These are phyloP conservation scores for Nothoprocta pentlandii DNA, from an alignment of 2,113 vertebrate species.

Conservation along the genomic window DNA sequence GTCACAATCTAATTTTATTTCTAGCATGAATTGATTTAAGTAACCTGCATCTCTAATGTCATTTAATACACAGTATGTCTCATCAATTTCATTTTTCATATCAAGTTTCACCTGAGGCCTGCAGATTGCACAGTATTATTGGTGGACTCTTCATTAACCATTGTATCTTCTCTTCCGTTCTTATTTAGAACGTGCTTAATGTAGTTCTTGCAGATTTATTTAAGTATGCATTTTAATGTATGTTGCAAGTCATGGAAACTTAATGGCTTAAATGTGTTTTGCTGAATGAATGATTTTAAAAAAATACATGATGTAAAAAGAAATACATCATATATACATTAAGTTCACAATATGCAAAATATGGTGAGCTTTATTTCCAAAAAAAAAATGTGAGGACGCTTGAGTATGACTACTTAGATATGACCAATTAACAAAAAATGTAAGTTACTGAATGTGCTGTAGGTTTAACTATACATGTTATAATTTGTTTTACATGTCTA, in stretches of 20 bases:
- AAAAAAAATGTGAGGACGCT: not conserved
- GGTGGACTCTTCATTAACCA: not conserved
- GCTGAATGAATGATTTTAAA: not conserved
- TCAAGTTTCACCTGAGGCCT: not conserved
- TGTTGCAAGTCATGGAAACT: not conserved
- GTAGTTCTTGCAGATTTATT: not conserved
- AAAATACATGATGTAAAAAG: not conserved
- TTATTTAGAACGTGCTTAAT: not conserved
- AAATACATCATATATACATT: not conserved
- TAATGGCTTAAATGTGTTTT: not conserved
- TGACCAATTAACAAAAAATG: not conserved
- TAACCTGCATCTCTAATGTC: not conserved
- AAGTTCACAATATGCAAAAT: not conserved
- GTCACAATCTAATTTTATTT: not conserved
- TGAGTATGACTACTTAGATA: not conserved
- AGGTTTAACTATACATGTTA: not conserved
- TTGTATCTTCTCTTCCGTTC: not conserved
- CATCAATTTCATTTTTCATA: not conserved
- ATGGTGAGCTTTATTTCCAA: not conserved
- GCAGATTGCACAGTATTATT: not conserved
- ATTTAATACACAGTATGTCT: not conserved
- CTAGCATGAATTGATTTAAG: not conserved
- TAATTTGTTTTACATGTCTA: not conserved
- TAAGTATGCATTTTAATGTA: rapidly evolving
- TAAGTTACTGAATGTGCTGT: not conserved